Conservation (phyloP, 35 echinoderm and acorn worm species). For the Anneissia japonica region DNA sequence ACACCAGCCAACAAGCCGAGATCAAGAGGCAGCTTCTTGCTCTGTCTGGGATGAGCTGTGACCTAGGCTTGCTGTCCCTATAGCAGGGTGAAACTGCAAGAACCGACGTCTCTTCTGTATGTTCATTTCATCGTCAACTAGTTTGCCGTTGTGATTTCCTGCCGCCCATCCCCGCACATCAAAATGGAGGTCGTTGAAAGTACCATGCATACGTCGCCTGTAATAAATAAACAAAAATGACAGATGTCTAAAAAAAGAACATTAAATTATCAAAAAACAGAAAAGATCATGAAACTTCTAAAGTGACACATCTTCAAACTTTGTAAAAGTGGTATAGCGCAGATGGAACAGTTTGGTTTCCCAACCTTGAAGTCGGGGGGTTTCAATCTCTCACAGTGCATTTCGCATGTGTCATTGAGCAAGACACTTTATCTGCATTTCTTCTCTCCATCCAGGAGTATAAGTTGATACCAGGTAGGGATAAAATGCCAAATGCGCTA, state of each 20-base stretch:
- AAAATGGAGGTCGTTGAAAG: constrained; percentile 73
- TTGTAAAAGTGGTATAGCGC: not conserved
- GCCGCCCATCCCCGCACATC: constrained; percentile 39
- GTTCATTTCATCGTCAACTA: constrained; percentile 58
- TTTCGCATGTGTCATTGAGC: too few species aligned
- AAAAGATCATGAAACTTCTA: not conserved
- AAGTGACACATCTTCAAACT: not conserved
- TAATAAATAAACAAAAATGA: constrained; percentile 7
- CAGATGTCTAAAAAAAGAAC: too few species aligned
- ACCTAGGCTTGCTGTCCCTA: not conserved
- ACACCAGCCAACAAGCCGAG: too few species aligned
- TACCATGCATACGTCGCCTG: constrained; percentile 78
- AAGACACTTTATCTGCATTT: too few species aligned
- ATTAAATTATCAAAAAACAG: not conserved
- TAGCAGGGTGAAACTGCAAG: not conserved
- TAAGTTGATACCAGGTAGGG: too few species aligned
- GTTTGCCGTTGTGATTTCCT: constrained; percentile 2
- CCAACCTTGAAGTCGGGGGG: not conserved
- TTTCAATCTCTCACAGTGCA: not conserved
- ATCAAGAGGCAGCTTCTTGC: not conserved
- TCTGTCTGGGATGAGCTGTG: not conserved
- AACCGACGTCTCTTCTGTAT: constrained; percentile 34
- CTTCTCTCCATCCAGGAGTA: too few species aligned
- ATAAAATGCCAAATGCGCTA: too few species aligned
- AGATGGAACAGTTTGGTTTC: not conserved